Evolutionary conservation across 2,113 vertebrate genomes (phyloP).

Genomic region (Periophthalmodon schlosseri): DNA sequence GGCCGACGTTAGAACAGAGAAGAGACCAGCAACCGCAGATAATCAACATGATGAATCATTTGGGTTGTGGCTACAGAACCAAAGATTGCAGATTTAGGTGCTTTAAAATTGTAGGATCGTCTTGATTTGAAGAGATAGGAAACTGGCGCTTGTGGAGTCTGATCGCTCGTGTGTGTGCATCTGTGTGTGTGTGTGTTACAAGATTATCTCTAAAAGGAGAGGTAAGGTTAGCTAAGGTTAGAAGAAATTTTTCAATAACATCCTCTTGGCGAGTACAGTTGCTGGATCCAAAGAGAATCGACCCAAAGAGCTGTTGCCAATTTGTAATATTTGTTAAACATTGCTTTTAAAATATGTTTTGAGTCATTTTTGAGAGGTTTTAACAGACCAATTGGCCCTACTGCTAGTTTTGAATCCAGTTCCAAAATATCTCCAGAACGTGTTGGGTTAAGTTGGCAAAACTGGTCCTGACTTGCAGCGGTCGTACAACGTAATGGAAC

Average conservation of each 20-base stretch:
- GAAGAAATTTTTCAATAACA: not conserved
- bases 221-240: not conserved
- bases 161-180: constrained; percentile 7
- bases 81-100: constrained; percentile 56
- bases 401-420: too few relatives aligned
- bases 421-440: too few relatives aligned
- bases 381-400: too few relatives aligned
- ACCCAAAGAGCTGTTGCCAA: not conserved
- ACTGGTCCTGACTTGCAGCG: too few relatives aligned
- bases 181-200: not conserved
- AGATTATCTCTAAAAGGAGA: constrained; percentile 2
- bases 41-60: constrained; percentile 76
- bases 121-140: constrained; percentile 46
- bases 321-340: not conserved
- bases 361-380: too few relatives aligned
- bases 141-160: constrained; percentile 25
- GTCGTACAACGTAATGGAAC: too few relatives aligned
- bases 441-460: too few relatives aligned
- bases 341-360: not conserved
- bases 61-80: constrained; percentile 64
- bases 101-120: constrained; percentile 36
- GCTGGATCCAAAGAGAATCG: not conserved
- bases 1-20: constrained; percentile 44
- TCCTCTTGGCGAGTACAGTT: not conserved
- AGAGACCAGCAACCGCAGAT: constrained; percentile 65